phyloP scores from a whole-genome alignment of 1,140 invertebrate species.

The Lanistes nyassanus region DNA sequence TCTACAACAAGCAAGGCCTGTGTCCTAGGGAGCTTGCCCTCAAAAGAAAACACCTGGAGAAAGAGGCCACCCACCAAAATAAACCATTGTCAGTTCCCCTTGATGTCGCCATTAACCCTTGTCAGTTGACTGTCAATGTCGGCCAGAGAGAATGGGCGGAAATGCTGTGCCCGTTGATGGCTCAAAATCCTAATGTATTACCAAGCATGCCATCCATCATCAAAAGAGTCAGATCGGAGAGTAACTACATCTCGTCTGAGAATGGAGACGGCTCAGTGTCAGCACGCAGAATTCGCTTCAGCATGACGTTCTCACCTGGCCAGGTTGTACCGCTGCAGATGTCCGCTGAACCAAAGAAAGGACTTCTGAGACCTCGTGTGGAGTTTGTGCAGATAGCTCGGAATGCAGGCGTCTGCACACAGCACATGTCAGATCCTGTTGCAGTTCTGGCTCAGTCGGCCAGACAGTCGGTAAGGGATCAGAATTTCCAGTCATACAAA shows the following conservation, averaged over 20 bases:
- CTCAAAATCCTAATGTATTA: neutral
- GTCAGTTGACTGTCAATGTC: conserved; percentile 19
- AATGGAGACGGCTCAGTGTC: conserved; percentile 11
- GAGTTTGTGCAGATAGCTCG: conserved; percentile 35
- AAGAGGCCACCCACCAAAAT: neutral
- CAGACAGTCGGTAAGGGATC: neutral
- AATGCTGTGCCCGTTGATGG: conserved; percentile 4
- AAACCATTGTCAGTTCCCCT: neutral
- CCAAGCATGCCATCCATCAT: too few species aligned
- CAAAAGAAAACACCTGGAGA: neutral
- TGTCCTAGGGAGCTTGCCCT: neutral
- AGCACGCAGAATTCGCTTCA: conserved; percentile 30
- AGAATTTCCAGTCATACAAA: conserved; percentile 20
- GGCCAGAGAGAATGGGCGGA: conserved; percentile 8
- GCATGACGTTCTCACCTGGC: conserved; percentile 32
- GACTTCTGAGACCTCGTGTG: conserved; percentile 34
- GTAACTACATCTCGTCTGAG: conserved; percentile 19
- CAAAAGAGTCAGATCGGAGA: neutral
- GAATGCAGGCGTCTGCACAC: conserved; percentile 41
- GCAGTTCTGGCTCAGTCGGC: conserved; percentile 28
- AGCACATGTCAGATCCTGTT: conserved; percentile 42
- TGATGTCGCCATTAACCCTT: conserved; percentile 8
- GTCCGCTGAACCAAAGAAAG: conserved; percentile 28
- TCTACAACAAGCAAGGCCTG: neutral
- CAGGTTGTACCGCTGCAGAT: conserved; percentile 39